Evolutionary conservation across 2,797 vertebrate species (phyloP), one percentile per base, ranked within the genome.

Genomic region (Rhincodon typus): DNA sequence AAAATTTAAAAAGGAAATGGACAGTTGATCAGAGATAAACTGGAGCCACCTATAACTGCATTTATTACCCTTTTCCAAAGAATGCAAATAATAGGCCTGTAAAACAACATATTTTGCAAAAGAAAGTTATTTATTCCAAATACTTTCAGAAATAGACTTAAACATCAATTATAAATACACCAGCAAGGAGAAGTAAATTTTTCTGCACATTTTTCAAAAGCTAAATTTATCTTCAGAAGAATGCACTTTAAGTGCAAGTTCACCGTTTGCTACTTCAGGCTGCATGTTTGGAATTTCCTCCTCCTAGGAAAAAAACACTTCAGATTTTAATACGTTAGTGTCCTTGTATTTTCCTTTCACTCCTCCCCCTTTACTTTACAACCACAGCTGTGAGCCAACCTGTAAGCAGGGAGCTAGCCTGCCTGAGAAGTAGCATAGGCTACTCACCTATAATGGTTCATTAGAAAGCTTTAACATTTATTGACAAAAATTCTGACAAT

Each of bases 121-220:
- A 50, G 4, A 72, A 50, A 94, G 17, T 46, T 6, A 0, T 95
- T 95, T 95, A 94, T 74, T 95, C 53, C 46, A 74, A 94, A 46
- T 72, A 74, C 38, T 90, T 69, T 50, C 46, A 2, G 42, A 12
- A 69, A n/a, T 0, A 23, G 23, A 38, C 8, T 90, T 57, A 53
- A 90, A 8, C 23, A 77, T 96, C 96, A 96, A 96, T 96, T 90
- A 95, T 96, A 97, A 96, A 94, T 93, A 38, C 94, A 8, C 96
- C 96, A 96, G 96, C 96, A 96, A 57, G 95, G 96, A 86, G 87
- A 93, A 95, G 96, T 57, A 34, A 7, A 95, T 50, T 72, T 42
- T 70, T 5, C 67, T 72, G 42, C 23, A 7, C 91, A 94, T n/a
- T 70, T 46, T 95, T 97, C 72, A 97, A 97, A 98, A 98, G 84